A percentile compares a stretch with the other conserved stretches of the same genome.
Evolutionary conservation across 2,888 invertebrate species (phyloP).

Genomic region (Campoplex nolae): DNA sequence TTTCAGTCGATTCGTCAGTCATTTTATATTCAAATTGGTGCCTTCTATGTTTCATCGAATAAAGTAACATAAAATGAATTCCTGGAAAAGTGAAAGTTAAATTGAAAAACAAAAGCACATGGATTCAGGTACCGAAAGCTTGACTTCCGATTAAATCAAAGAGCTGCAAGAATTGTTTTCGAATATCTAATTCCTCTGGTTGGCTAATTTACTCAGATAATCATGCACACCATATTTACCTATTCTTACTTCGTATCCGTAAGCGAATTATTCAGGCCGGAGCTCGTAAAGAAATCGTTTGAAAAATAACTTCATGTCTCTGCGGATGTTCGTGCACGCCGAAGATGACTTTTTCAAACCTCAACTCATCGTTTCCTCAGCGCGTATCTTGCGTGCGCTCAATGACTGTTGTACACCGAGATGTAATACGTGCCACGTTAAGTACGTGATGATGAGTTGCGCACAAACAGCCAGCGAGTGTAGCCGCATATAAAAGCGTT

Average conservation of each 20-base stretch:
- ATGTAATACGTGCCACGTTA: constrained; percentile 33
- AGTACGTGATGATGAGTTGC: constrained; percentile 59
- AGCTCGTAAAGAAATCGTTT: constrained; percentile 21
- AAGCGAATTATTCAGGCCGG: not conserved
- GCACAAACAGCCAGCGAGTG: constrained; percentile 28
- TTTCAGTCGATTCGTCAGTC: not conserved
- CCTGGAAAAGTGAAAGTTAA: too few relatives aligned
- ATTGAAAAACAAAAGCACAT: too few relatives aligned
- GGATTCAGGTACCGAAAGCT: too few relatives aligned
- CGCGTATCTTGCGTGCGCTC: constrained; percentile 35
- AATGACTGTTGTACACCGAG: constrained; percentile 26
- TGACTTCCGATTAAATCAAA: not conserved
- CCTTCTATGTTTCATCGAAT: too few relatives aligned
- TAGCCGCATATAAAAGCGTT: constrained; percentile 49
- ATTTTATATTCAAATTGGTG: too few relatives aligned
- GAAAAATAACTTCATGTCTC: not conserved
- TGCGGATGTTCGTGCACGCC: constrained; percentile 6
- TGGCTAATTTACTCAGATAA: not conserved
- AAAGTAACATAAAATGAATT: too few relatives aligned
- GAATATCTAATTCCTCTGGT: not conserved
- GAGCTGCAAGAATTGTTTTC: not conserved
- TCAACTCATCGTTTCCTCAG: constrained; percentile 26
- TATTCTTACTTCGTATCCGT: not conserved
- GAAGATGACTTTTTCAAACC: not conserved
- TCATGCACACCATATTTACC: not conserved